A percentile compares a stretch with the other conserved stretches of the same genome.
Evolutionary conservation across 2,797 vertebrate genomes (phyloP).

Genomic region (Thunnus albacares): DNA sequence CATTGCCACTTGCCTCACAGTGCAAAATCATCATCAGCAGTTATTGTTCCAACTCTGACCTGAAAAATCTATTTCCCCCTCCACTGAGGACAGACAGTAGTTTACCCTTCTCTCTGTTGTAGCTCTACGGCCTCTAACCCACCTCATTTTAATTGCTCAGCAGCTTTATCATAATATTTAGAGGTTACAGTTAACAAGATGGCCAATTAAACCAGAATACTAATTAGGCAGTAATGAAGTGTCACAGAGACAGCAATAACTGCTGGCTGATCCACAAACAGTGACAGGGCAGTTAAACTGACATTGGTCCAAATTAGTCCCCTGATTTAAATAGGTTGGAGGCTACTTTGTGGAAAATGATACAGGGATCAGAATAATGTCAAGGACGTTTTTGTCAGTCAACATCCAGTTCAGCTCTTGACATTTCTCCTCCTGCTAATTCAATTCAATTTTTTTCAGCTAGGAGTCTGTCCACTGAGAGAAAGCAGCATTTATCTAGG

Average conservation of each 20-base stretch:
- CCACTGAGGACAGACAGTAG: neutral
- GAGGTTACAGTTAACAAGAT: slow-evolving; percentile 83
- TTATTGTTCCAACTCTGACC: neutral
- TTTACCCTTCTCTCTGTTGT: slow-evolving; percentile 28
- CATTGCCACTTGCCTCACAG: neutral
- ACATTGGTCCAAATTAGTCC: slow-evolving; percentile 69
- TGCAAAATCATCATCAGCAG: neutral
- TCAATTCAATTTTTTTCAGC: slow-evolving; percentile 35
- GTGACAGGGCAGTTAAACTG: slow-evolving; percentile 70
- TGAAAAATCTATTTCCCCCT: neutral
- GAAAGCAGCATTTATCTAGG: slow-evolving; percentile 19
- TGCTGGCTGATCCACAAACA: slow-evolving; percentile 77
- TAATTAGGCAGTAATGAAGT: slow-evolving; percentile 80
- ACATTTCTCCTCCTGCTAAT: slow-evolving; percentile 58
- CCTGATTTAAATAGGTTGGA: slow-evolving; percentile 68
- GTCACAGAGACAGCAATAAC: slow-evolving; percentile 70
- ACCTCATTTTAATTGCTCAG: slow-evolving; percentile 73
- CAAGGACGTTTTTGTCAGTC: slow-evolving; percentile 68
- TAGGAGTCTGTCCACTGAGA: slow-evolving; percentile 23
- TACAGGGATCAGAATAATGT: slow-evolving; percentile 64
- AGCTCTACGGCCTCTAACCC: slow-evolving; percentile 46
- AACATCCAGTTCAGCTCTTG: slow-evolving; percentile 55
- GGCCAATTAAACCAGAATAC: slow-evolving; percentile 81
- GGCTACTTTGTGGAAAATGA: slow-evolving; percentile 59
- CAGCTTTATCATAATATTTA: slow-evolving; percentile 81